A percentile compares a stretch with the other conserved stretches of the same genome.
phyloP scores from a whole-genome alignment of 2,797 vertebrate genomes.

The Ptychadena robeensis region DNA sequence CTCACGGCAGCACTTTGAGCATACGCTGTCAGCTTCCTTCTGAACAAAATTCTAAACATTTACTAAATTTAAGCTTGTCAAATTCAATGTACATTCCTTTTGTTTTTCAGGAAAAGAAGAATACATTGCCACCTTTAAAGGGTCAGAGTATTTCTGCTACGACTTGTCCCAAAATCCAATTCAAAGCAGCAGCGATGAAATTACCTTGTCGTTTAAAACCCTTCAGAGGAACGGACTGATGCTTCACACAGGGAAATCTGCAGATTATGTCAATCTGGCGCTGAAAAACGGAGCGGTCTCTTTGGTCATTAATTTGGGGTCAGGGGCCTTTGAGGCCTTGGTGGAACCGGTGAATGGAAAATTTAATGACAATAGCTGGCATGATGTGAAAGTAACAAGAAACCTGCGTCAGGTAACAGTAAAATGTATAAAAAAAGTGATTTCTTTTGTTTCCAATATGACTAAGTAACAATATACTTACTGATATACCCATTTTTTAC shows the following conservation, averaged over 20 bases:
- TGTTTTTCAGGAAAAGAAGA: slow-evolving; percentile 92
- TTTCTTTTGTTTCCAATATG: slow-evolving; percentile 71
- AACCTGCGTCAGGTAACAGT: slow-evolving; percentile 99
- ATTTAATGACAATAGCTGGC: slow-evolving; percentile 99
- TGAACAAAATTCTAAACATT: neutral
- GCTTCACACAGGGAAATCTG: slow-evolving; percentile 98
- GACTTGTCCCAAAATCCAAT: slow-evolving; percentile 98
- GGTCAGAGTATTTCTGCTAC: slow-evolving; percentile 99
- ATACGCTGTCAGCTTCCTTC: slow-evolving; percentile 11
- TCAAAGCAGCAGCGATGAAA: slow-evolving; percentile 99
- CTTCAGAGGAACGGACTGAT: slow-evolving; percentile 99
- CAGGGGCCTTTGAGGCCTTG: slow-evolving; percentile 98
- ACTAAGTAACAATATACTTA: slow-evolving; percentile 65
- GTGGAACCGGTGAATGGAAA: slow-evolving; percentile 99
- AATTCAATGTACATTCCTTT: slow-evolving; percentile 58
- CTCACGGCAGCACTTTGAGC: slow-evolving; percentile 23
- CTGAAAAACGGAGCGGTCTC: slow-evolving; percentile 99
- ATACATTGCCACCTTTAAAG: slow-evolving; percentile 96
- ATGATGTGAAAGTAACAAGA: slow-evolving; percentile 99
- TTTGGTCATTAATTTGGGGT: slow-evolving; percentile 99
- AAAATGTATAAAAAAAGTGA: slow-evolving; percentile 85
- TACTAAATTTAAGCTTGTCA: neutral
- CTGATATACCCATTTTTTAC: slow-evolving; percentile 68
- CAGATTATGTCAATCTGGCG: slow-evolving; percentile 98
- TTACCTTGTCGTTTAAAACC: slow-evolving; percentile 97